A percentile compares a stretch with the other conserved stretches of the same genome.
Conservation (phyloP, 2,797 vertebrate species). For the Percopsis omiscomaycus region DNA sequence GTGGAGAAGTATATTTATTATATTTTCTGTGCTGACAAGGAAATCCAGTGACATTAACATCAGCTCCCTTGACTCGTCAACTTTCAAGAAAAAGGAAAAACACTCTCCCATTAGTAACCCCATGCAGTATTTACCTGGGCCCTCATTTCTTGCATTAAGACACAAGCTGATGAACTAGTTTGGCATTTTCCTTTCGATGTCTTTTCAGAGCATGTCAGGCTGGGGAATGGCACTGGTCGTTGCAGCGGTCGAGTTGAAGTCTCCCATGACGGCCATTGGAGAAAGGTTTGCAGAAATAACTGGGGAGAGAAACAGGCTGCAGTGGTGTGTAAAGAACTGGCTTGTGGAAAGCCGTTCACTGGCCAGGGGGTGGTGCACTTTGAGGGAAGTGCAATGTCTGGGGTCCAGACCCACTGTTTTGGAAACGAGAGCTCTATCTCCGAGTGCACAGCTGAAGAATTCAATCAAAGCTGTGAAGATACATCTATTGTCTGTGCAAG, state of each 20-base stretch:
- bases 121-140: too few species aligned
- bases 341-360: slow-evolving; percentile 45
- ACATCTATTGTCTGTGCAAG: slow-evolving; percentile 53
- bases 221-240: slow-evolving; percentile 56
- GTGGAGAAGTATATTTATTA: too few species aligned
- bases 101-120: too few species aligned
- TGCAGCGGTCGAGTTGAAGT: slow-evolving; percentile 65
- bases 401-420: slow-evolving; percentile 50
- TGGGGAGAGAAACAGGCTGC: slow-evolving; percentile 42
- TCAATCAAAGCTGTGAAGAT: slow-evolving; percentile 41
- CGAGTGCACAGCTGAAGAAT: slow-evolving; percentile 36
- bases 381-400: slow-evolving; percentile 7
- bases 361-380: slow-evolving; percentile 10
- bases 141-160: too few species aligned
- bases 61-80: too few species aligned
- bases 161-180: too few species aligned
- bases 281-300: slow-evolving; percentile 46
- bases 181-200: too few species aligned
- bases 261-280: slow-evolving; percentile 44
- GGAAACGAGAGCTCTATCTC: slow-evolving; percentile 65
- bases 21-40: too few species aligned
- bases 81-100: too few species aligned
- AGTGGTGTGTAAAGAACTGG: slow-evolving; percentile 63
- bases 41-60: too few species aligned
- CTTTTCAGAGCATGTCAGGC: slow-evolving; percentile 47